These are phyloP conservation scores for Hipposideros armiger DNA, from an alignment of 2,113 vertebrate species.

Conservation along the genomic window DNA sequence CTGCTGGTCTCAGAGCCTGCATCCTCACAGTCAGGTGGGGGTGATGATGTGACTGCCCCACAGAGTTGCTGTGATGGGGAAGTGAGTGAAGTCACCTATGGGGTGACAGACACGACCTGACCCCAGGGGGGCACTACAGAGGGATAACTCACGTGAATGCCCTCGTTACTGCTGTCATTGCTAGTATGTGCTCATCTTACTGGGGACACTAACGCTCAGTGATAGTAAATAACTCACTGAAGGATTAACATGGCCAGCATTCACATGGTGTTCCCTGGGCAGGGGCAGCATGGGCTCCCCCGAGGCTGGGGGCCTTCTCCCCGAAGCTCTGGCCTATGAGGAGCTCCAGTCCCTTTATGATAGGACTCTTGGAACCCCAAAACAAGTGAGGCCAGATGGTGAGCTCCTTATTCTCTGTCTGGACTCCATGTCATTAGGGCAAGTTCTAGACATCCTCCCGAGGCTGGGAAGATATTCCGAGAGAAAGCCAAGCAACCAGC, in stretches of 20 bases:
- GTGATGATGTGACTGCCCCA: neutral
- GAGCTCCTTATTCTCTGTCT: neutral
- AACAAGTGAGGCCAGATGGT: neutral
- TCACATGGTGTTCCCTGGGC: fast-evolving
- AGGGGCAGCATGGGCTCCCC: fast-evolving
- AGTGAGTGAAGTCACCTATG: fast-evolving
- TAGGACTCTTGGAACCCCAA: neutral
- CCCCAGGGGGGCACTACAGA: no score
- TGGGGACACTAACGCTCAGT: neutral
- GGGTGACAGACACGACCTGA: neutral
- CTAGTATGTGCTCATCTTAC: neutral
- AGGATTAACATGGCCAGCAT: neutral
- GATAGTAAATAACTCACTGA: neutral
- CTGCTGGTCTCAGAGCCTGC: neutral
- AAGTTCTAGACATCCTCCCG: neutral
- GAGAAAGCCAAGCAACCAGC: neutral
- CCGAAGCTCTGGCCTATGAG: neutral
- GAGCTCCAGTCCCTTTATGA: neutral
- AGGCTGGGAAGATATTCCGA: neutral
- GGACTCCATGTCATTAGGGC: neutral
- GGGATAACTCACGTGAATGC: fast-evolving
- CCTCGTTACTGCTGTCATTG: no score
- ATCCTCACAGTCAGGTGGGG: neutral
- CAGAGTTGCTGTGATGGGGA: neutral
- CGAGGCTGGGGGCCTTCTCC: neutral